A percentile compares a stretch with the other conserved stretches of the same genome.
Conservation (phyloP, 2,113 vertebrate species). For the Sphyrna mokarran region DNA sequence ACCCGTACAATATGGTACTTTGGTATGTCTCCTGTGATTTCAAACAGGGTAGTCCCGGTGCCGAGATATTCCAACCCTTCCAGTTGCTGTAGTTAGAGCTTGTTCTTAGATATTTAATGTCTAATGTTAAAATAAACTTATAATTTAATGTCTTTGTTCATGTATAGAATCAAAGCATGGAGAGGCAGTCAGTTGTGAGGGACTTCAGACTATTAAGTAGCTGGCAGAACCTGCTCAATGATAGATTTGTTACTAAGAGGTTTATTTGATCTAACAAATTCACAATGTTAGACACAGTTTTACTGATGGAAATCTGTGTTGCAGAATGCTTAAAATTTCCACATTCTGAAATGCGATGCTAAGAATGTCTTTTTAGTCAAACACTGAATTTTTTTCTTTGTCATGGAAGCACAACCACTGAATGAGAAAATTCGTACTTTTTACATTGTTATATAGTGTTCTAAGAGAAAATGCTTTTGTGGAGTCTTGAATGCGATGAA, state of each 20-base stretch:
- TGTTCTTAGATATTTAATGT: neutral
- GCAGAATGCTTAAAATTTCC: neutral
- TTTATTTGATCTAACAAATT: neutral
- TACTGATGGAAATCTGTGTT: neutral
- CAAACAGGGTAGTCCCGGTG: neutral
- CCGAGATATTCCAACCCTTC: neutral
- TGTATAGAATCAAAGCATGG: neutral
- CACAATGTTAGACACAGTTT: neutral
- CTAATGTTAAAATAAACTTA: neutral
- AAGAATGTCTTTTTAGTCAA: neutral
- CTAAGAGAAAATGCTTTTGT: neutral
- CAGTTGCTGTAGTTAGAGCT: neutral
- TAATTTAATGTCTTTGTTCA: neutral
- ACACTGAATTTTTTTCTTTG: neutral
- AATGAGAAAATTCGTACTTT: neutral
- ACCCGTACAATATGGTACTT: neutral
- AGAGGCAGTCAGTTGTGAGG: neutral
- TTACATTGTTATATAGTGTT: neutral
- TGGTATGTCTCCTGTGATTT: neutral
- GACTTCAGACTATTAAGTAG: neutral
- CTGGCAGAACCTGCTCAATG: neutral
- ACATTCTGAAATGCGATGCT: neutral
- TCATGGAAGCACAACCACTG: constrained; percentile 5
- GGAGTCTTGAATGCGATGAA: neutral
- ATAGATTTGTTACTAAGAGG: neutral